Evolutionary conservation across 37 sponge, comb jelly and placozoan genomes (phyloP), one percentile per base, ranked within the genome.

Genomic region (Aplysina aerophoba): DNA sequence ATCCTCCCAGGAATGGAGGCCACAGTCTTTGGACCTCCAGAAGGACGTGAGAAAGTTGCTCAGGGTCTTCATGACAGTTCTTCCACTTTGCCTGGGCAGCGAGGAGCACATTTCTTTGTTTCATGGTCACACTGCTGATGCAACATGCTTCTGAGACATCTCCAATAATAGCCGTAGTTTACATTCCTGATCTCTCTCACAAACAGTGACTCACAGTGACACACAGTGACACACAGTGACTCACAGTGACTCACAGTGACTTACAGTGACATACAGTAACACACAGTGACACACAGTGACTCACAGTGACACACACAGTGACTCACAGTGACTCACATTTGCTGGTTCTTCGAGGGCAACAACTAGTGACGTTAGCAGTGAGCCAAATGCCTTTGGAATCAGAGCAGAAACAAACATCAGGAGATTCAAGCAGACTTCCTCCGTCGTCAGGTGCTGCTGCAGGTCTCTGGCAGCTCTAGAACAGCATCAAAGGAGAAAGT

Each of bases 1-100:
- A 58, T 5, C 95, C 95, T 65, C 97, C 97, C 6, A 94, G 61
- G 78, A 96, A 94, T 37, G 97, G 94, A 16, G 97, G 97, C 92
- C 92, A 94, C 11, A 93, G 86, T 64, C 97, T 83, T 55, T 94
- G 84, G 20, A 89, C 87, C 65, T 96, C 97, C 28, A 89, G 64
- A 5, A 94, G 37, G 30, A 94, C 54, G 28, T 85, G 50, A 44
- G 50, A 44, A 44, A 44, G 67, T 3, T 40, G 12, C 11, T 36
- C 61, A 21, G 87, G 88, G 84, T 91, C 90, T 1, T 54, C 0
- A 0, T 63, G 34, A 61, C 75, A 80, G 6, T 83, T 63, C 34
- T 63, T 36, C 81, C 85, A 85, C 33, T 28, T 60, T 20, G 33
- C 20, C 87, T 91, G 64, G 2, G 64, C 64, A 62, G 64, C 4